Evolutionary conservation across 2,888 invertebrate species (phyloP), one percentile per base, ranked within the genome.

Genomic region (Spatulosminthurus flaviceps): DNA sequence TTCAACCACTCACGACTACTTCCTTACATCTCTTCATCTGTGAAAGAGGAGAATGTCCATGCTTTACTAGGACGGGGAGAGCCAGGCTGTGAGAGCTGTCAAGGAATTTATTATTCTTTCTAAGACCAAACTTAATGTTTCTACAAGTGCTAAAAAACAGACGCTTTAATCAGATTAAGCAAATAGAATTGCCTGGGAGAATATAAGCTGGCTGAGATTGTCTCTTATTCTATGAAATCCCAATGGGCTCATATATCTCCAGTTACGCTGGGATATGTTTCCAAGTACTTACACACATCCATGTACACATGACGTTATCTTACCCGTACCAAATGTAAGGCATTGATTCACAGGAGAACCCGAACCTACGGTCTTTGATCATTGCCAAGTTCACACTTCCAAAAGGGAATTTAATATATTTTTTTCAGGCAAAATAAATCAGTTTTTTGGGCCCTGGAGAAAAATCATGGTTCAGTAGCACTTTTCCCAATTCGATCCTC

Each of bases 51-150:
- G 16, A 19, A 51, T 13, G 51, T 9, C n/a, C 19, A 2, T 51
- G 51, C 2, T 51, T 51, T 13, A 51, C n/a, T n/a, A n/a, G n/a
- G n/a, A n/a, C n/a, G n/a, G 51, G n/a, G 16, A 4, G 7, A 4
- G 16, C 16, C 19, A 51, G 51, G 1, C 51, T n/a, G 51, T 51
- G 51, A 51, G 51, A 51, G 51, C 51, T 51, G 51, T 51, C 51
- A n/a, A 51, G n/a, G n/a, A 51, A 51, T 51, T 51, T 51, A 51
- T 51, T 51, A 51, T 51, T 51, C 51, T 51, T 51, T 51, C 9
- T 51, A 16, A 51, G 51, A 51, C 51, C 51, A 13, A n/a, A 41
- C 9, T 51, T 51, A 51, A 51, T 51, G 51, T 16, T 51, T 51
- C 51, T 5, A 19, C 51, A 19, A 51, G 51, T 51, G 51, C 51